phyloP scores from a whole-genome alignment of 1,140 invertebrate genomes.

The Eriosoma lanigerum region DNA sequence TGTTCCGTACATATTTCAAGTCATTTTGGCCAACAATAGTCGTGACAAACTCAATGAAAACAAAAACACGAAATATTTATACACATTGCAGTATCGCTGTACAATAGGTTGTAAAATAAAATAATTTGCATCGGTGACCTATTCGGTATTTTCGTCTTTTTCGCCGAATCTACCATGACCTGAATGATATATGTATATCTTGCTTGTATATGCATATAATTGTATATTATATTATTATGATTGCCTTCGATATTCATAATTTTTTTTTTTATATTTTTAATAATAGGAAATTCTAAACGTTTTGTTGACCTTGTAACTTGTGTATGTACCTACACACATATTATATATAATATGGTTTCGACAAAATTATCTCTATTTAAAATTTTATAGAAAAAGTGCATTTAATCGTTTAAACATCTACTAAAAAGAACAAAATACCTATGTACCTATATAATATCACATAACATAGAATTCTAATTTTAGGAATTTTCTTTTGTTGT shows the following conservation, averaged over 20 bases:
- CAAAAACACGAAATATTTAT: no score
- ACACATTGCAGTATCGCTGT: background rate
- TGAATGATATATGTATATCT: background rate
- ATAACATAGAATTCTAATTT: background rate
- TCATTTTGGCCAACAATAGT: background rate
- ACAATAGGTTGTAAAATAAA: slow-evolving; percentile 26
- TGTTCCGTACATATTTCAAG: background rate
- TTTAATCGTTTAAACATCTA: background rate
- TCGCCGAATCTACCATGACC: slow-evolving; percentile 8
- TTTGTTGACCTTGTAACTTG: background rate
- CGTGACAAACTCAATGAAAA: slow-evolving; percentile 12
- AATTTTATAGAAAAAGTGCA: slow-evolving; percentile 13
- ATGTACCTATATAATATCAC: background rate
- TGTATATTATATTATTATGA: background rate
- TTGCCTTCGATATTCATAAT: background rate
- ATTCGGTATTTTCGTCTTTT: background rate
- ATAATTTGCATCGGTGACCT: background rate
- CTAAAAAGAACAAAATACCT: background rate
- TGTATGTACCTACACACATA: no score
- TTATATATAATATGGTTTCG: background rate
- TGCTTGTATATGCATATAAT: background rate
- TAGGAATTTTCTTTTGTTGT: background rate
- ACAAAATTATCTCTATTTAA: slow-evolving; percentile 15
- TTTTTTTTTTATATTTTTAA: background rate
- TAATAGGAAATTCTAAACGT: slow-evolving; percentile 10